These are phyloP conservation scores for Oophaga pumilio DNA, from an alignment of 2,113 vertebrate species.

Conservation along the genomic window DNA sequence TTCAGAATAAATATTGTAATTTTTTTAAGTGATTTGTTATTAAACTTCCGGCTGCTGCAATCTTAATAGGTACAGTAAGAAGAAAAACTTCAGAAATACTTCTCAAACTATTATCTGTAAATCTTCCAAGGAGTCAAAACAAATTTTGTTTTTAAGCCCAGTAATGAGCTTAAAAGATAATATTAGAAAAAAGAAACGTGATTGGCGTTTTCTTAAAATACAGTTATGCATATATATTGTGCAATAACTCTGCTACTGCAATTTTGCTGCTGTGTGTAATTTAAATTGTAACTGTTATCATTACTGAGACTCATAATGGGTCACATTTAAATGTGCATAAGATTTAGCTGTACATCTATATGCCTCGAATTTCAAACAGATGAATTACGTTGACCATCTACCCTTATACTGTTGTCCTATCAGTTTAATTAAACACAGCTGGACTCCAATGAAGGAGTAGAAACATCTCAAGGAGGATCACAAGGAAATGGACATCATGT, in stretches of 20 bases:
- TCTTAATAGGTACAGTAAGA: slow-evolving; percentile 8
- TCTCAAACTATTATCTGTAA: slow-evolving; percentile 26
- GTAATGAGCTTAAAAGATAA: not conserved
- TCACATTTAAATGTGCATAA: too few species aligned
- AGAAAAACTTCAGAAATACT: slow-evolving; percentile 29
- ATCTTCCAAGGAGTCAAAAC: not conserved
- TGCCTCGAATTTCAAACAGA: too few species aligned
- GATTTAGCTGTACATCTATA: too few species aligned
- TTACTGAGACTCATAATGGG: not conserved
- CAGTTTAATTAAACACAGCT: too few species aligned
- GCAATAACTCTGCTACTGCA: not conserved
- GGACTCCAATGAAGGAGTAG: too few species aligned
- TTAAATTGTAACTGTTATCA: not conserved
- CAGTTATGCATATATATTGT: slow-evolving; percentile 1
- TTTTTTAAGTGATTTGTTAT: slow-evolving; percentile 29
- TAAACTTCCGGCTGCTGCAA: slow-evolving; percentile 27
- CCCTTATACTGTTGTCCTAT: too few species aligned
- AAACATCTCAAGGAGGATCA: too few species aligned
- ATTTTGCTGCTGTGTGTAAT: not conserved
- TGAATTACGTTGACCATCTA: too few species aligned
- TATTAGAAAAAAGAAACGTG: not conserved
- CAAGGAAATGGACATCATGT: too few species aligned
- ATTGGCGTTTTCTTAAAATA: not conserved
- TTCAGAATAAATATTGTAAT: slow-evolving; percentile 14
- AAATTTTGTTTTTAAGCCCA: not conserved